Base-by-base conservation (phyloP, 2,797 vertebrate species). In the Crax fasciolata region DNA sequence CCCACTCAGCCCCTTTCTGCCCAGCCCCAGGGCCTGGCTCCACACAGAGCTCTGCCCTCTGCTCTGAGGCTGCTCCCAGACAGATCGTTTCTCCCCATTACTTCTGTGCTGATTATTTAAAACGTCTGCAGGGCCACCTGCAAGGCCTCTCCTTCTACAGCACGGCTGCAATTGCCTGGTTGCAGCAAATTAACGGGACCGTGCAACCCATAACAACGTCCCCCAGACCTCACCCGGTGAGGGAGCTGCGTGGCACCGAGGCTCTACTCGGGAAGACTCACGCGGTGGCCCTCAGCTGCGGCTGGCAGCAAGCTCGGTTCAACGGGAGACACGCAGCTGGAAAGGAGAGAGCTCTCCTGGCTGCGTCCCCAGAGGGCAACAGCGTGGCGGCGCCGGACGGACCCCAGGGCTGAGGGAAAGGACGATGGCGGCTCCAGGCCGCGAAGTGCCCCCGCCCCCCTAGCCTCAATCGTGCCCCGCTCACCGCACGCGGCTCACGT, bases 401-500 rank as follows among this genome's bases (percentile, higher is more conserved):
- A 43, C 54, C 54, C 19, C 7, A 7, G 19, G 5, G n/a, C n/a
- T 8, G n/a, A 23, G 19, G 8, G 20, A 32, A 21, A 23, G 55
- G 54, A 35, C 35, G 35, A 18, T 12, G n/a, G 14, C 16, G 44
- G 44, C 44, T 13, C 13, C 44, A 7, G 28, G 3, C 58, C 65
- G 13, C 13, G 32, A 51, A 21, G 28, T 2, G 12, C 19, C 41
- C n/a, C n/a, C 20, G 8, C n/a, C 35, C 19, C 28, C 25, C 35
- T 18, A 16, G 30, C 11, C 19, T 35, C 35, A 35, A 35, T 18
- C 19, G 19, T 8, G n/a, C 19, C 54, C 54, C 54, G 30, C 84
- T 98, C 98, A 99, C 99, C 99, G 99, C 97, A 99, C 99, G 97
- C 99, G 98, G 97, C 97, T 98, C 97, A 99, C 98, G 98, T 99